Evolutionary conservation across 2,113 vertebrate genomes (phyloP).

Genomic region (Marmota monax): DNA sequence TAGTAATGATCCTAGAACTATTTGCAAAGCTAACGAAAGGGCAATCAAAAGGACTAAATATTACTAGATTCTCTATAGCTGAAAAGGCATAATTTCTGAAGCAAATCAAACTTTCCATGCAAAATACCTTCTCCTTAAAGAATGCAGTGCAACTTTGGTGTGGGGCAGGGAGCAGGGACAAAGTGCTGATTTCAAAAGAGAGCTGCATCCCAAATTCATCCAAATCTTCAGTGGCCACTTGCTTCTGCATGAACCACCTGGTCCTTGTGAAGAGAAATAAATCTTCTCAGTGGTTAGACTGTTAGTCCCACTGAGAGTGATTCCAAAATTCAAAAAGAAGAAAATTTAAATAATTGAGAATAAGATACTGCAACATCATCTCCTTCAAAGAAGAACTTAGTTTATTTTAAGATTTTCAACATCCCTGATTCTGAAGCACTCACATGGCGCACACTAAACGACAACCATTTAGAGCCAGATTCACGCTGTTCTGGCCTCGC

Average conservation of each 20-base stretch:
- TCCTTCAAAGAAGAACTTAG: background rate
- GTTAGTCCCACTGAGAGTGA: background rate
- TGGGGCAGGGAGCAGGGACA: fast-evolving
- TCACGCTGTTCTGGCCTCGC: background rate
- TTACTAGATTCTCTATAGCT: background rate
- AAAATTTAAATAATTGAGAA: slow-evolving; percentile 64
- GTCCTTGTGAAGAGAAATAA: slow-evolving; percentile 53
- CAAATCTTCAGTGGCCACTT: background rate
- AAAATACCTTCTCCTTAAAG: slow-evolving; percentile 42
- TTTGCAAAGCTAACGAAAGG: slow-evolving; percentile 6
- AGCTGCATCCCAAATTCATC: background rate
- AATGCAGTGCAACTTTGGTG: background rate
- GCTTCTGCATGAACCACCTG: slow-evolving; percentile 51
- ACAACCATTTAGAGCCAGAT: background rate
- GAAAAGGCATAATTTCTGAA: slow-evolving; percentile 54
- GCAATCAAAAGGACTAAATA: slow-evolving; percentile 1
- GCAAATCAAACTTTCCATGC: slow-evolving; percentile 13
- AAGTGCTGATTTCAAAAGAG: slow-evolving; percentile 23
- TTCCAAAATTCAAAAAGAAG: slow-evolving; percentile 22
- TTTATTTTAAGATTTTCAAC: background rate
- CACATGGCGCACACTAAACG: background rate
- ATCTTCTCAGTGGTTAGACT: slow-evolving; percentile 42
- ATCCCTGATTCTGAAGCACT: slow-evolving; percentile 49
- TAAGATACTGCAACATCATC: slow-evolving; percentile 22
- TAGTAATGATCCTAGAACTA: slow-evolving; percentile 47